Conservation (phyloP, 2,113 vertebrate genomes). For the Microcebus murinus region DNA sequence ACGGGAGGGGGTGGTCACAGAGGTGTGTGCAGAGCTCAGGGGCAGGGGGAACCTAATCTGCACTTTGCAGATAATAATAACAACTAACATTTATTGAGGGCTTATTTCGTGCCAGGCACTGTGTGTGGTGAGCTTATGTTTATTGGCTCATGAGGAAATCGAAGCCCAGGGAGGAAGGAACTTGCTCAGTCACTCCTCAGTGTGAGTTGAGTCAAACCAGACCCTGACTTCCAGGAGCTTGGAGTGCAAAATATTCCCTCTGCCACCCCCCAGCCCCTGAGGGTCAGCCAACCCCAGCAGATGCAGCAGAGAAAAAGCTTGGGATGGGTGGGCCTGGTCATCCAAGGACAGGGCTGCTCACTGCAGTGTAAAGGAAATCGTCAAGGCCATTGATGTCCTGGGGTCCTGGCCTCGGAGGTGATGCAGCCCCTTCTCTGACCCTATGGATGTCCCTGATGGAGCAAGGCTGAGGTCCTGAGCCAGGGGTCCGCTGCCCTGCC, state of each 20-base stretch:
- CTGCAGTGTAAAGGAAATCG: background rate
- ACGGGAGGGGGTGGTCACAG: too few species aligned
- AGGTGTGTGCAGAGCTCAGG: background rate
- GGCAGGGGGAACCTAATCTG: background rate
- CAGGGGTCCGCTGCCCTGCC: background rate
- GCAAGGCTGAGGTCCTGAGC: background rate
- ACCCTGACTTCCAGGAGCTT: background rate
- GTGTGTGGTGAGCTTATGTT: background rate
- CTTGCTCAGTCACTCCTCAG: background rate
- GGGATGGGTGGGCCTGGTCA: background rate
- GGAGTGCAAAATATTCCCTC: background rate
- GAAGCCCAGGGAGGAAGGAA: background rate
- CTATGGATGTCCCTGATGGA: background rate
- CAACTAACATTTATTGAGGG: too few species aligned
- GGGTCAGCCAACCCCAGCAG: background rate
- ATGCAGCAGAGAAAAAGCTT: background rate
- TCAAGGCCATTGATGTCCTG: background rate
- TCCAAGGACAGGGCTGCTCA: background rate
- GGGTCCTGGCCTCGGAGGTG: background rate
- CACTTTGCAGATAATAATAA: background rate
- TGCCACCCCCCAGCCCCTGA: fast-evolving
- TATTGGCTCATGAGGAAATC: background rate
- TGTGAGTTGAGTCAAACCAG: background rate
- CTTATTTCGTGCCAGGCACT: background rate
- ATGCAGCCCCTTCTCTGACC: background rate